These are phyloP conservation scores for Trichonephila clavipes DNA, from an alignment of 1,140 invertebrate genomes.

Conservation along the genomic window DNA sequence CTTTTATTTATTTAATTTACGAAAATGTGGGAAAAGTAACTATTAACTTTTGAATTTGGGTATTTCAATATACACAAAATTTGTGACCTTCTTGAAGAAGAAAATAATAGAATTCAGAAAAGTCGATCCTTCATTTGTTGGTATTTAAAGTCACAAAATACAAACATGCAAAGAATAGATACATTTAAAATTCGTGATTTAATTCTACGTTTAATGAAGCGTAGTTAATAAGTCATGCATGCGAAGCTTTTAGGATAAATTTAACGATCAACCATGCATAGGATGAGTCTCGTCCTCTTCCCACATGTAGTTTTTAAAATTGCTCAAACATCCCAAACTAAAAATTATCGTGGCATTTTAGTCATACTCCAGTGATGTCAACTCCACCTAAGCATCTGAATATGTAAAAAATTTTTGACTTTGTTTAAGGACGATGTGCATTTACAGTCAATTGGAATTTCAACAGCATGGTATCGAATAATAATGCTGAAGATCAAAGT, in stretches of 20 bases:
- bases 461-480: background rate
- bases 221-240: background rate
- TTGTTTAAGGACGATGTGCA: background rate
- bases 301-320: background rate
- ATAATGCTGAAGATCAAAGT: background rate
- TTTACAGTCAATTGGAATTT: background rate
- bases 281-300: background rate
- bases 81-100: no score
- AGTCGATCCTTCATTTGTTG: no score
- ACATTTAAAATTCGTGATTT: background rate
- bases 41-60: no score
- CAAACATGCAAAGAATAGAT: background rate
- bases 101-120: no score
- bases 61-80: no score
- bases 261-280: background rate
- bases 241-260: background rate
- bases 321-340: background rate
- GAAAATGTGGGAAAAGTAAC: no score
- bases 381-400: background rate
- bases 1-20: no score
- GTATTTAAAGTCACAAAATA: no score
- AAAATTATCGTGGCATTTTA: background rate
- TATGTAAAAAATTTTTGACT: background rate
- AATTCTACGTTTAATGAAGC: conserved; percentile 5
- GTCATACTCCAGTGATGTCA: background rate